Base-by-base conservation (phyloP, 1,140 invertebrate species). In the Muscidifurax raptorellus region DNA sequence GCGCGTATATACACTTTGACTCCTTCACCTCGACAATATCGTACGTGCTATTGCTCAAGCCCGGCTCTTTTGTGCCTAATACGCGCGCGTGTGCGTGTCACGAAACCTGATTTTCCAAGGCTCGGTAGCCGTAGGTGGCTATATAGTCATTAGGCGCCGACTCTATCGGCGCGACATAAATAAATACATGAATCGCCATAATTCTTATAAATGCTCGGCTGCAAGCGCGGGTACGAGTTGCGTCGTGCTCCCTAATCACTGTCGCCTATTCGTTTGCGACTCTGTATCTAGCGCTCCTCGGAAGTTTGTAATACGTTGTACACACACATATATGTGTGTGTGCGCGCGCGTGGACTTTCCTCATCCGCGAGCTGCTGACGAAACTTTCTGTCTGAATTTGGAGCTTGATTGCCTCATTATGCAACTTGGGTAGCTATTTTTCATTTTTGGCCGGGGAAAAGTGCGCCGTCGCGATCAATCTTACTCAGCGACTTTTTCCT, bases 351-450 rank as follows among this genome's bases (percentile, higher is more conserved):
- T 12, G 32, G 6, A 69, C 64, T 44, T 80, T 80, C 66, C 36
- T 80, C 22, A 32, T 44, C 59, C 66, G 28, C 28, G 52, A n/a
- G n/a, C 15, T 6, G 32, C 28, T 15, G 52, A 78, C 76, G 47
- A 32, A 78, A 66, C 52, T 78, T 78, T 28, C 47, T n/a, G 27
- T 0, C 27, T 80, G 7, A 28, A 71, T 80, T 71, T 44, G 15
- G 18, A 47, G 40, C 67, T 47, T 67, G 22, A 80, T 80, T 28
- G 27, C 66, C 66, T 59, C 36, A 28, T 80, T 82, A 22, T 32
- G 79, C 59, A 81, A 81, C 27, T 40, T 40, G 15, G 28, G 59
- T n/a, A n/a, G 72, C n/a, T 47, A 82, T 82, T 75, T 75, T 82
- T 69, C 71, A 75, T 75, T 30, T 64, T 44, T 44, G n/a, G 25